phyloP scores from a whole-genome alignment of 2,797 vertebrate genomes.

The Chiroxiphia lanceolata region DNA sequence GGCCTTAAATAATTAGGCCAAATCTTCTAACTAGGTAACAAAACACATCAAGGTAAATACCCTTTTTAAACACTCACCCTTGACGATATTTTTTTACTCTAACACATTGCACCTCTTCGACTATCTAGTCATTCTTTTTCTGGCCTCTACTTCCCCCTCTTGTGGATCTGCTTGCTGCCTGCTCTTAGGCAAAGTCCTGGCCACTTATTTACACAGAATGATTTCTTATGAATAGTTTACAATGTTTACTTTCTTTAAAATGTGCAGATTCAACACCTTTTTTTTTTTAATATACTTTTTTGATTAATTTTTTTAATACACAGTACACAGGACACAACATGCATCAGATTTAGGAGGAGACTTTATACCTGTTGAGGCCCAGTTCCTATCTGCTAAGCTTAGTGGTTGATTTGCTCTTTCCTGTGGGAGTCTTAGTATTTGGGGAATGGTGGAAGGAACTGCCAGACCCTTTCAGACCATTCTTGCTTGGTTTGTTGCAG shows the following conservation, averaged over 20 bases:
- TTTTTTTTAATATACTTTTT: conserved; percentile 49
- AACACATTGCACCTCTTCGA: conserved; percentile 39
- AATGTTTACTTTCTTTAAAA: conserved; percentile 69
- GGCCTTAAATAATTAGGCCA: conserved; percentile 34
- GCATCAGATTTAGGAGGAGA: conserved; percentile 72
- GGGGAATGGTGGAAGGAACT: conserved; percentile 79
- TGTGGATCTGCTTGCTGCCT: conserved; percentile 66
- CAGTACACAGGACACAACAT: conserved; percentile 79
- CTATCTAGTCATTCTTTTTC: conserved; percentile 38
- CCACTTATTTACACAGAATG: conserved; percentile 53
- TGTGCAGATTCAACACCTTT: conserved; percentile 72
- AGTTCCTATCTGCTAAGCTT: conserved; percentile 96
- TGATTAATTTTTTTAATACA: conserved; percentile 65
- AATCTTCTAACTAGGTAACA: conserved; percentile 19
- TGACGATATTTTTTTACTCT: conserved; percentile 24
- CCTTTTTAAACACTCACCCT: conserved; percentile 8
- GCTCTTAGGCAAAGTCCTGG: conserved; percentile 64
- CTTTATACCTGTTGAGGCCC: conserved; percentile 66
- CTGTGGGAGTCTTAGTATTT: conserved; percentile 83
- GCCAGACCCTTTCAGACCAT: conserved; percentile 76
- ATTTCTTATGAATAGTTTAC: conserved; percentile 71
- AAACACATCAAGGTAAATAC: neutral
- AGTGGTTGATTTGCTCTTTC: conserved; percentile 90
- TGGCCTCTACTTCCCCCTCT: neutral
- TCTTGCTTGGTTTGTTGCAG: conserved; percentile 87